Percentiles rank a stretch among this genome's conserved stretches.
These are phyloP conservation scores for Arvicanthis niloticus DNA, from an alignment of 2,113 vertebrate genomes.

Conservation along the genomic window DNA sequence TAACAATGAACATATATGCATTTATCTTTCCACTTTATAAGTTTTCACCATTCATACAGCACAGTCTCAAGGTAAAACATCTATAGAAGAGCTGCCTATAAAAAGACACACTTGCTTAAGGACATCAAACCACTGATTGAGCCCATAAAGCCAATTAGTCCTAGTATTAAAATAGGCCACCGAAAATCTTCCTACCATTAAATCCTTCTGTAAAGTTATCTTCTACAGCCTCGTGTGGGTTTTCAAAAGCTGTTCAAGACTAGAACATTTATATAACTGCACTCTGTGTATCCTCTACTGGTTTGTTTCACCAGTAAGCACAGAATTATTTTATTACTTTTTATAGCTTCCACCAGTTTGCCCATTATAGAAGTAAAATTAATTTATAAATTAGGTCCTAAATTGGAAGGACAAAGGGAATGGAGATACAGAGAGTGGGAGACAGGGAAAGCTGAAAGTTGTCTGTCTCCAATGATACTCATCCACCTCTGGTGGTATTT, in stretches of 20 bases:
- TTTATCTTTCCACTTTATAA: conserved; percentile 1
- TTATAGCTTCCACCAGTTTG: not conserved
- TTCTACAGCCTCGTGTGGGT: not conserved
- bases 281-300: not conserved
- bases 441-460: accelerated
- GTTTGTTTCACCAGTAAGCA: conserved; percentile 6
- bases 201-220: not conserved
- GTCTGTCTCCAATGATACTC: not conserved
- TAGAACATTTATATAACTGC: not conserved
- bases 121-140: not conserved
- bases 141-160: not conserved
- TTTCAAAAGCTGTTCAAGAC: not conserved
- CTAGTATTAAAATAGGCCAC: not conserved
- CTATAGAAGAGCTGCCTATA: not conserved
- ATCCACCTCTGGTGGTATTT: not conserved
- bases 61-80: not conserved
- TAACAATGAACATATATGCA: not conserved
- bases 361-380: conserved; percentile 29
- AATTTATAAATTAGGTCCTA: not conserved
- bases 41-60: not conserved
- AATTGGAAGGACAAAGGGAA: not conserved
- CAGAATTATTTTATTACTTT: not conserved
- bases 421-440: not conserved
- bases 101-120: not conserved
- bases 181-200: not conserved